A percentile compares a stretch with the other conserved stretches of the same genome.
phyloP scores from a whole-genome alignment of 37 sponge, comb jelly and placozoan species.

The Chondrilla cf. caribensis region DNA sequence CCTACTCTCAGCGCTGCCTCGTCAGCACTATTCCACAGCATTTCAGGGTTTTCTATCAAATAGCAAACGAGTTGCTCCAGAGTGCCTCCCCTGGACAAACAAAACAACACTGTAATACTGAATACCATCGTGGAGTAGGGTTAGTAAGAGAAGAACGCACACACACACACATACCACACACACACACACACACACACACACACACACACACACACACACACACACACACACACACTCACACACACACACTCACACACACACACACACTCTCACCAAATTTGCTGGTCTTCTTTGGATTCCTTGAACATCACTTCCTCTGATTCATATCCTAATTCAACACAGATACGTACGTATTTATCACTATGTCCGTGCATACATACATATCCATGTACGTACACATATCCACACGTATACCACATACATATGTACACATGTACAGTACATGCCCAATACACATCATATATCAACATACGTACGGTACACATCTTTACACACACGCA shows the following conservation, averaged over 20 bases:
- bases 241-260: too few species aligned
- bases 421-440: too few species aligned
- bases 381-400: too few species aligned
- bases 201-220: neutral
- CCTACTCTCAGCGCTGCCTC: neutral
- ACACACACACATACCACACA: too few species aligned
- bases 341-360: too few species aligned
- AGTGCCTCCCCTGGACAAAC: conserved; percentile 62
- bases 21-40: conserved; percentile 41
- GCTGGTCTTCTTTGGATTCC: neutral
- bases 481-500: too few species aligned
- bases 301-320: neutral
- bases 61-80: conserved; percentile 66
- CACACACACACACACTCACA: neutral
- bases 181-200: too few species aligned
- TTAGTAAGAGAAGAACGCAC: neutral
- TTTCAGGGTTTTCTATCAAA: conserved; percentile 36
- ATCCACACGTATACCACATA: too few species aligned
- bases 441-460: too few species aligned
- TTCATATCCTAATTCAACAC: neutral
- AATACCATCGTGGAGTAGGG: too few species aligned
- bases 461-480: too few species aligned
- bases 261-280: conserved; percentile 7
- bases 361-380: too few species aligned
- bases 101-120: neutral